These are phyloP conservation scores for Petromus typicus DNA, from an alignment of 2,113 vertebrate species.

Conservation along the genomic window DNA sequence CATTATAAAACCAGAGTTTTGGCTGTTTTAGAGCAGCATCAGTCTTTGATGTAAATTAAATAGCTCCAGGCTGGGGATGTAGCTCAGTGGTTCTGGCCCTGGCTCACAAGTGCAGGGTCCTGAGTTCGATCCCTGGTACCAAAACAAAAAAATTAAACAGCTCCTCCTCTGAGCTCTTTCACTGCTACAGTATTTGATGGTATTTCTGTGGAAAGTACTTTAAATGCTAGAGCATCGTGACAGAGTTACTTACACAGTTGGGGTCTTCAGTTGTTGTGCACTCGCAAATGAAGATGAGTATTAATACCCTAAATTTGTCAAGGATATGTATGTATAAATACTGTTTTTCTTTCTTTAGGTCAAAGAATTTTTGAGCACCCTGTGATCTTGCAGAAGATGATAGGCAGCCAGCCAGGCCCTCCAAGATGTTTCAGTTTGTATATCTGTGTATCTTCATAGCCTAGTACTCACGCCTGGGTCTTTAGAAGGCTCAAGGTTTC, in stretches of 20 bases:
- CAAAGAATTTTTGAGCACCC: slow-evolving; percentile 89
- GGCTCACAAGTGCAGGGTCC: no score
- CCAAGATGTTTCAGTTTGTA: slow-evolving; percentile 56
- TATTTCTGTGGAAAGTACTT: slow-evolving; percentile 43
- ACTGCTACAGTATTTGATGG: slow-evolving; percentile 1
- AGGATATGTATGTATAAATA: neutral
- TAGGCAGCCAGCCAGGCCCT: slow-evolving; percentile 34
- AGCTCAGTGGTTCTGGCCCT: no score
- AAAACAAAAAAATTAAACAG: neutral
- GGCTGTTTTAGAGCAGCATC: neutral
- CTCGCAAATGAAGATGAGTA: slow-evolving; percentile 51
- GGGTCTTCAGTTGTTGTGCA: neutral
- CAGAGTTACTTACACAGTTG: neutral
- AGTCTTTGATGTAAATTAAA: slow-evolving; percentile 47
- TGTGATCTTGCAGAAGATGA: slow-evolving; percentile 82
- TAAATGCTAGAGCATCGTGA: neutral
- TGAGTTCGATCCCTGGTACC: no score
- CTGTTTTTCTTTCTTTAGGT: slow-evolving; percentile 82
- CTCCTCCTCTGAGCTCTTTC: slow-evolving; percentile 27
- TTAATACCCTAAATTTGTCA: slow-evolving; percentile 38
- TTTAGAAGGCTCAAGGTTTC: slow-evolving; percentile 27
- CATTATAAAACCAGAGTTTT: slow-evolving; percentile 33
- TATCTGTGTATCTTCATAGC: neutral
- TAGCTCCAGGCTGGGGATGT: no score
- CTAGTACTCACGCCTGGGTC: neutral